Evolutionary conservation across 2,113 vertebrate genomes (phyloP).

Genomic region (Gracilinanus agilis): DNA sequence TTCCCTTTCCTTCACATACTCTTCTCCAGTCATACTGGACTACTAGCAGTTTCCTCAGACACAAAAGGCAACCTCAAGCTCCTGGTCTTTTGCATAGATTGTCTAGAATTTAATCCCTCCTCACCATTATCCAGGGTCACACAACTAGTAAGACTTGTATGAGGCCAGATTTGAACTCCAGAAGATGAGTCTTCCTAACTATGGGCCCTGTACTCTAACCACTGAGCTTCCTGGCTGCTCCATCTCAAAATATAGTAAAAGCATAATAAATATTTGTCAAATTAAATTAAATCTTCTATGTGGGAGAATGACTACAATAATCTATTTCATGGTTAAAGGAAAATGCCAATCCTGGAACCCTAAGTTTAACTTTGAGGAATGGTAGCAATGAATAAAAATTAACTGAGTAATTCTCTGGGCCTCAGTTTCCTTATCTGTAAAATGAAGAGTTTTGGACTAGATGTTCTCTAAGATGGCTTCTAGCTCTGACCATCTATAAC

Average conservation of each 20-base stretch:
- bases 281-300: not conserved
- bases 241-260: not conserved
- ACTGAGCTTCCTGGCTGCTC: too few species aligned
- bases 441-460: not conserved
- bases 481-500: not conserved
- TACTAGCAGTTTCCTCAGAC: too few species aligned
- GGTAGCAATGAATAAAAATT: not conserved
- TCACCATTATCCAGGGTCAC: too few species aligned
- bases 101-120: too few species aligned
- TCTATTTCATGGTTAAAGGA: constrained; percentile 26
- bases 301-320: constrained; percentile 7
- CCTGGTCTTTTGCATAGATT: too few species aligned
- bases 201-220: too few species aligned
- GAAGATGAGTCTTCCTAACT: too few species aligned
- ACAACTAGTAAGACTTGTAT: too few species aligned
- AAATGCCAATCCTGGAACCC: not conserved
- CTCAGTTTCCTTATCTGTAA: not conserved
- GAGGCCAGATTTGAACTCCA: too few species aligned
- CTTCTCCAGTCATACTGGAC: too few species aligned
- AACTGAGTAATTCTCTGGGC: not conserved
- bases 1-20: too few species aligned
- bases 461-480: constrained; percentile 3
- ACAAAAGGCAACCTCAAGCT: too few species aligned
- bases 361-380: not conserved
- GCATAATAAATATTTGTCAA: not conserved